Base-by-base conservation (phyloP, 2,113 vertebrate genomes). In the Scalopus aquaticus region DNA sequence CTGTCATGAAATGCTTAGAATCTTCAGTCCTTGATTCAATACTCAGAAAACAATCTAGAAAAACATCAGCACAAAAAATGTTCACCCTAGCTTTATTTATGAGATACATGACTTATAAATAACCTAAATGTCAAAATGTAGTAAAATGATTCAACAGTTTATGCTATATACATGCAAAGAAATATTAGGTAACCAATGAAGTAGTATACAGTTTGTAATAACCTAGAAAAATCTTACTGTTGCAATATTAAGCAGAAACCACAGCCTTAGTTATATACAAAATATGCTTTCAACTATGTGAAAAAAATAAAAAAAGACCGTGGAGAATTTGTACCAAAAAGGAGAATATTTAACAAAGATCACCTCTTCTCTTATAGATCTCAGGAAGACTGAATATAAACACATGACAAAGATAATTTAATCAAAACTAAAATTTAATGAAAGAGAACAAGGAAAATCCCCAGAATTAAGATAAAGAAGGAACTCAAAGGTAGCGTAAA, bases 161-260 rank as follows among this genome's bases (percentile, higher is more conserved):
- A 72, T 26, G 22, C 28, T 7, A 44, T 7, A 82, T 22, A 0
- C 51, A 84, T 67, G n/a, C 39, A 95, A 79, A 13, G 4, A 91
- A 93, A 89, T 90, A 82, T 5, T 58, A 13, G 11, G 6, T 70
- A 91, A 70, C 22, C 4, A 81, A 70, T 86, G 92, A 83, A 94
- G 17, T 64, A 91, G 4, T 76, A 91, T 5, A 83, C 35, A 91
- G 44, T 80, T 90, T 76, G 5, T 65, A 89, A 42, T 54, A 90
- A 64, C 24, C 49, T 3, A 81, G 51, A 76, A 86, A 77, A 65
- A 42, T 58, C 6, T 51, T 70, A 69, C 30, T 79, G 5, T 56
- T 93, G 16, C 62, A 81, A 42, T 74, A 91, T 13, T 69, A 89
- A 73, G 17, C 81, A 24, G 24, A 58, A 78, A 70, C 13, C 9